Evolutionary conservation across 2,113 vertebrate species (phyloP).

Genomic region (Cavia porcellus): DNA sequence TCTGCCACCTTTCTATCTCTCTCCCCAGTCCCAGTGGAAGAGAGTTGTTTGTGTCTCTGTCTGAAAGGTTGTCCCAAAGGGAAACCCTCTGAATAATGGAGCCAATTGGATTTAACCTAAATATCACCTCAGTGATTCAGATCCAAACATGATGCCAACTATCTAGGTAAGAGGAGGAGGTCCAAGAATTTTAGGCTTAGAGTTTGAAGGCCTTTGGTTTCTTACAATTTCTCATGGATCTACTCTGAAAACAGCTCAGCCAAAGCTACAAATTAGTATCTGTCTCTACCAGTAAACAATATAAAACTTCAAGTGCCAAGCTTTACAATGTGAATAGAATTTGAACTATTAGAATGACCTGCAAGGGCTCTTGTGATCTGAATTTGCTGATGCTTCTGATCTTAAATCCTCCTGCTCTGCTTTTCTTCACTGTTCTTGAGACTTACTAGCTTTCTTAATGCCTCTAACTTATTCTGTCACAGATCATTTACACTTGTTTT

Average conservation of each 20-base stretch:
- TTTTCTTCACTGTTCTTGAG: neutral
- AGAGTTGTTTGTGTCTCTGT: conserved; percentile 3
- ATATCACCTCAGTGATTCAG: conserved; percentile 24
- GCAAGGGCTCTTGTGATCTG: neutral
- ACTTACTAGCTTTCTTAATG: neutral
- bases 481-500: neutral
- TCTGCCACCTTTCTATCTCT: neutral
- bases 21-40: neutral
- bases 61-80: conserved; percentile 5
- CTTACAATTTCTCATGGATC: conserved; percentile 17
- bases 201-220: neutral
- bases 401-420: neutral
- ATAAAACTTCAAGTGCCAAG: neutral
- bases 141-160: neutral
- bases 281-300: neutral
- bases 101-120: conserved; percentile 29
- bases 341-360: neutral
- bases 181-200: conserved; percentile 34
- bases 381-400: conserved; percentile 18
- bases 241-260: neutral
- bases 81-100: neutral
- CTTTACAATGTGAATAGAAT: neutral
- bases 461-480: neutral
- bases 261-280: neutral
- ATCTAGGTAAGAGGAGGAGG: neutral